Base-by-base conservation (phyloP, 2,113 vertebrate genomes). In the Parotia lawesii region DNA sequence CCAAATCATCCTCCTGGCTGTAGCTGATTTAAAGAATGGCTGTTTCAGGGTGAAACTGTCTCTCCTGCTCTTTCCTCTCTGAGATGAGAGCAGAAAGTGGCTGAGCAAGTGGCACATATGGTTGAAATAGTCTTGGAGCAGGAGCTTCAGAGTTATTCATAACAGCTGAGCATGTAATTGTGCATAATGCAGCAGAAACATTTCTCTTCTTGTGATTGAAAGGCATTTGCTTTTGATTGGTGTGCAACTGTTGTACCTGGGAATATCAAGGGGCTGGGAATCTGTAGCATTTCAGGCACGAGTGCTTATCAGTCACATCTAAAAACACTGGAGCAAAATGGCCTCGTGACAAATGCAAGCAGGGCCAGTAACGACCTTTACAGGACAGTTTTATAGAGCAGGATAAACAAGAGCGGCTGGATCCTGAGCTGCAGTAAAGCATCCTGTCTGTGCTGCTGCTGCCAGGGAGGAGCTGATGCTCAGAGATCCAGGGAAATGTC, bases 111-210 rank as follows among this genome's bases (percentile, higher is more conserved):
- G 3, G 71, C 65, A 73, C 44, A 15, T 65, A 35, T 4, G 6
- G 79, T 38, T 86, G 48, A 53, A 90, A 42, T 61, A 57, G 53
- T 87, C 53, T 88, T 61, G 28, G 70, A 95, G 65, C 53, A 48
- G 61, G 65, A 94, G 77, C 45, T 81, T 87, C 54, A 40, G 75
- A 92, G 77, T 77, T 93, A 56, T 69, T 71, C 38, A 31, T 67
- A 90, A 90, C 76, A 89, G 80, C 60, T 82, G 93, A 95, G 86
- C 92, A 90, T 9, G 4, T 91, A 94, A 93, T 87, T 84, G 93
- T 85, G 84, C 91, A 93, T 93, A 94, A 95, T 95, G 85, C 90
- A 84, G 90, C 88, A 90, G 77, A 77, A 95, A 74, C 53, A 23
- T 84, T 93, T 83, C 75, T 77, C 65, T 91, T 67, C 69, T 76